Base-by-base conservation (phyloP, 2,888 invertebrate species). In the Celastrina argiolus region DNA sequence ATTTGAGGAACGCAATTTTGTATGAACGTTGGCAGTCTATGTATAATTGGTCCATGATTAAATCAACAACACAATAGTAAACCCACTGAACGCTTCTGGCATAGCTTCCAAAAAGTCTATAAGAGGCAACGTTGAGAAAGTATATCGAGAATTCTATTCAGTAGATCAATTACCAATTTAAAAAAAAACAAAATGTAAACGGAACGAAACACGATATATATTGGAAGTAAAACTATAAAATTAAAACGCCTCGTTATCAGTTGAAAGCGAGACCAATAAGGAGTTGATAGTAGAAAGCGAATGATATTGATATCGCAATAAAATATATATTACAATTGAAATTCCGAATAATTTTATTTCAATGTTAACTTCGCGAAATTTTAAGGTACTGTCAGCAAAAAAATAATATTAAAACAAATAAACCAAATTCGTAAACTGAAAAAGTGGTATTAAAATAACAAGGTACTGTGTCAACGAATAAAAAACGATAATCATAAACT, bases 231-330 rank as follows among this genome's bases (percentile, higher is more conserved):
- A 59, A 34, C 59, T 36, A 18, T 34, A 34, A 59, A 34, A 59
- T 59, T 63, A 68, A 56, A 68, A 61, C 42, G 68, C 63, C 69
- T 69, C 66, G 22, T 69, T 70, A 82, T 82, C 80, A 78, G 74
- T 76, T 80, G 87, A 87, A 87, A 88, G 88, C 85, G 87, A 85
- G 82, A 77, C 86, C 80, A 85, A 87, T 81, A 75, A 12, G 18
- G n/a, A 78, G 78, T 78, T 85, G 79, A 84, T 79, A 74, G 77
- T 84, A 83, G 87, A 88, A 88, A 88, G 87, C 85, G 83, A 83
- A 78, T 72, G 76, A 77, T 81, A 81, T 78, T 76, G 76, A 77
- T 77, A 76, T 67, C 67, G 66, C 34, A 18, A 39, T 18, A 18
- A 61, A 59, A 34, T 59, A 22, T 59, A 22, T 36, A 61, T 61